These are phyloP conservation scores for Sakesphorus luctuosus DNA, from an alignment of 2,113 vertebrate genomes.

Conservation along the genomic window DNA sequence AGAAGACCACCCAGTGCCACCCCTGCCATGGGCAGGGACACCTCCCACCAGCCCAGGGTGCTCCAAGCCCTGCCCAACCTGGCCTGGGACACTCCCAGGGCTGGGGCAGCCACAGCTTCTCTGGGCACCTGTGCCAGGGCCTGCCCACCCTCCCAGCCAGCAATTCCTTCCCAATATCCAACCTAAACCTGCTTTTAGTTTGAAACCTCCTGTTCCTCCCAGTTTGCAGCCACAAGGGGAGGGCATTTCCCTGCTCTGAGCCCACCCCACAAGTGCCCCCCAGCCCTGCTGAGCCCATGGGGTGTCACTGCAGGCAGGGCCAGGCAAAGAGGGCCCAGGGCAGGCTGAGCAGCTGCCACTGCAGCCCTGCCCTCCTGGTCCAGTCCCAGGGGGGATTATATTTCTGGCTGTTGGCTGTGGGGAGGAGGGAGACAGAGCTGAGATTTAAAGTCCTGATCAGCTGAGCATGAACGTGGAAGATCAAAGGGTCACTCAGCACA, in stretches of 20 bases:
- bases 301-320: background rate
- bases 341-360: background rate
- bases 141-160: background rate
- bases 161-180: background rate
- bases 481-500: slow-evolving; percentile 36
- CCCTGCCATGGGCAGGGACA: background rate
- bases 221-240: background rate
- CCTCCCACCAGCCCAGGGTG: background rate
- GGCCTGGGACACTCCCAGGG: too few species aligned
- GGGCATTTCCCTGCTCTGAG: background rate
- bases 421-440: slow-evolving; percentile 31
- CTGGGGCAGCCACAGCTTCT: too few species aligned
- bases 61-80: background rate
- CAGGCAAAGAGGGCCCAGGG: background rate
- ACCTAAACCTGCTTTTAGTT: background rate
- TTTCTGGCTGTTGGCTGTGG: background rate
- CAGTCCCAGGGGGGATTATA: background rate
- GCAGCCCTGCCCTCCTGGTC: background rate
- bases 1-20: background rate
- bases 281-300: background rate
- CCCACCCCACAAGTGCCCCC: background rate
- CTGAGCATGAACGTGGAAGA: slow-evolving; percentile 41
- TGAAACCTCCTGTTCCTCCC: background rate
- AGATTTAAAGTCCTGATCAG: slow-evolving; percentile 46
- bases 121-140: background rate